Conservation (phyloP, 2,113 vertebrate genomes). For the Neolamprologus toae region DNA sequence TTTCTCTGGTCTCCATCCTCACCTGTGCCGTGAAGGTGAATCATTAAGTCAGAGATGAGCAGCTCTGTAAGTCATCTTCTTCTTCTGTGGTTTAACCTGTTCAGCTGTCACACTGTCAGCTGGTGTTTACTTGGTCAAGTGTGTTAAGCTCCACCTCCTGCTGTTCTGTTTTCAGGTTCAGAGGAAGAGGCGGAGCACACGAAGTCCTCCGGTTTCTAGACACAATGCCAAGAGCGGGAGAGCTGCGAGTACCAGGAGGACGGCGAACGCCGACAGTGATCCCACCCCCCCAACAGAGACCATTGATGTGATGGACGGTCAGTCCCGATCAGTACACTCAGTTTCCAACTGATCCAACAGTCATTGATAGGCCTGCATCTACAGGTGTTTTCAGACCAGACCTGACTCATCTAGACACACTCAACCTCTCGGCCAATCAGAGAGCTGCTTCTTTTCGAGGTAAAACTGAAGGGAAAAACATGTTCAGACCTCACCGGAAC, state of each 20-base stretch:
- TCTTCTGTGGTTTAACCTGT: not conserved
- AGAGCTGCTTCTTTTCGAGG: not conserved
- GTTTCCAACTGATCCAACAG: not conserved
- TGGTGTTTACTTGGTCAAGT: not conserved
- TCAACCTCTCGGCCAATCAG: not conserved
- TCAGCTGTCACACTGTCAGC: not conserved
- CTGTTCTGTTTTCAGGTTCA: constrained; percentile 24
- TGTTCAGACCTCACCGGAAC: not conserved
- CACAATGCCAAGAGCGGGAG: constrained; percentile 41
- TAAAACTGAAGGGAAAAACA: not conserved
- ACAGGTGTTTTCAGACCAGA: not conserved
- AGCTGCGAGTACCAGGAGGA: not conserved
- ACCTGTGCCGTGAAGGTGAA: not conserved
- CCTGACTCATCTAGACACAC: not conserved
- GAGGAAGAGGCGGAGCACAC: constrained; percentile 53
- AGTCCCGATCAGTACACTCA: not conserved
- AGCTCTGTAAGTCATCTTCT: not conserved
- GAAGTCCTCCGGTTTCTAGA: constrained; percentile 25
- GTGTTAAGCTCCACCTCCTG: not conserved
- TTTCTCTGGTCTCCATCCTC: not conserved
- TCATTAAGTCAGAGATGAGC: not conserved
- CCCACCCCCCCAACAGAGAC: constrained; percentile 32
- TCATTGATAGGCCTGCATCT: not conserved
- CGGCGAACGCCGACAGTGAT: not conserved
- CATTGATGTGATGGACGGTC: constrained; percentile 59